Conservation (phyloP, 1,140 invertebrate genomes). For the Ditylenchus dipsaci region DNA sequence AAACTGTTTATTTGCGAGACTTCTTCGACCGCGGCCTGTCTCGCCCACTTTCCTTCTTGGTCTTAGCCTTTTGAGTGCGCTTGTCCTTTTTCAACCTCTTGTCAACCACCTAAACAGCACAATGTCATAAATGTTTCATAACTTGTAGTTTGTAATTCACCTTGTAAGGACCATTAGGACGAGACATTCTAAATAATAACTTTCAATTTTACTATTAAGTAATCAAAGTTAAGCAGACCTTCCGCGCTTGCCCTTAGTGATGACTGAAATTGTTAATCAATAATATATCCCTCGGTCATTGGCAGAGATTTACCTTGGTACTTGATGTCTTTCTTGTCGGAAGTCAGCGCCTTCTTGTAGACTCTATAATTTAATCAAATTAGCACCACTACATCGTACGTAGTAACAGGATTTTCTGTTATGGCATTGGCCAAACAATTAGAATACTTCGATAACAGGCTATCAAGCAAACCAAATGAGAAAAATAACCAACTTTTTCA, state of each 20-base stretch:
- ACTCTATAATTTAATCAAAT: constrained; percentile 64
- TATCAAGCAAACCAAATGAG: constrained; percentile 3
- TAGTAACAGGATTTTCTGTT: too few species aligned
- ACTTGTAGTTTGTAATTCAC: constrained; percentile 93
- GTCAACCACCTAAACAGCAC: too few species aligned
- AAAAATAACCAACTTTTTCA: constrained; percentile 71
- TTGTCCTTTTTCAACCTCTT: constrained; percentile 10
- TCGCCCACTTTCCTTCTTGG: neutral
- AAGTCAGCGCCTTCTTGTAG: constrained; percentile 77
- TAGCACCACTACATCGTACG: too few species aligned
- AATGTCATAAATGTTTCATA: too few species aligned
- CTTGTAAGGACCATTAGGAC: constrained; percentile 81
- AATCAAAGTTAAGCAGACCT: too few species aligned
- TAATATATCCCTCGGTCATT: constrained; percentile 69
- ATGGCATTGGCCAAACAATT: constrained; percentile 2
- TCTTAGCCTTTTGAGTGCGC: neutral
- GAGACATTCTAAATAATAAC: too few species aligned
- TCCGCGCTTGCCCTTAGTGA: constrained; percentile 77
- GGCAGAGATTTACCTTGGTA: constrained; percentile 68
- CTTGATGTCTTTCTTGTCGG: constrained; percentile 76
- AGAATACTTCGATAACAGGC: constrained; percentile 10
- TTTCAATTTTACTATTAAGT: too few species aligned
- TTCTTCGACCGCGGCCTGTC: neutral
- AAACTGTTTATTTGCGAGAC: neutral
- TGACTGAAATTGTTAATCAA: constrained; percentile 62